These are phyloP conservation scores for Cyphomyrus discorhynchus DNA, from an alignment of 2,113 vertebrate genomes.

Conservation along the genomic window DNA sequence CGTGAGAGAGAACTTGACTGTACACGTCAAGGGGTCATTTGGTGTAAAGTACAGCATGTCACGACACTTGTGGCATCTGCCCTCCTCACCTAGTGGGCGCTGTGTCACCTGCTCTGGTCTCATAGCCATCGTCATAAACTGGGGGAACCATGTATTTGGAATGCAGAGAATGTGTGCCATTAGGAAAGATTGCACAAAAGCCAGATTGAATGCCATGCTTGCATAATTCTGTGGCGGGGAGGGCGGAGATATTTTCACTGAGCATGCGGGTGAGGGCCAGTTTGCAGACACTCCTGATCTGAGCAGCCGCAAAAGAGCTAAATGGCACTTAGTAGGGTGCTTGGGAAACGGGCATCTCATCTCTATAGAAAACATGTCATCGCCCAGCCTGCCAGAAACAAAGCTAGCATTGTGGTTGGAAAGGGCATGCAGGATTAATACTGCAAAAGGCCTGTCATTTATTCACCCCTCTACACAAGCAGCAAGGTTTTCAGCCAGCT, in stretches of 20 bases:
- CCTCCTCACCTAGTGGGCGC: background rate
- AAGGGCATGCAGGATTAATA: slow-evolving; percentile 47
- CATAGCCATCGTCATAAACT: background rate
- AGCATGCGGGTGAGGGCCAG: background rate
- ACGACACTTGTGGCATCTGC: background rate
- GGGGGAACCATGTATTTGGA: background rate
- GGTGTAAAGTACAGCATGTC: background rate
- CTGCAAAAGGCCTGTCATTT: slow-evolving; percentile 22
- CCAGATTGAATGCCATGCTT: background rate
- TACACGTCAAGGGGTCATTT: background rate
- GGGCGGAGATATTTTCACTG: background rate
- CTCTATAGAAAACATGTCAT: background rate
- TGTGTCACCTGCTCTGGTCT: background rate
- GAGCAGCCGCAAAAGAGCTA: background rate
- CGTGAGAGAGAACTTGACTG: background rate
- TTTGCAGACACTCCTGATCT: background rate
- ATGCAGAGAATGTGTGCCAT: background rate
- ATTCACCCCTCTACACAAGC: slow-evolving; percentile 28
- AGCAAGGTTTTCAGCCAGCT: slow-evolving; percentile 23
- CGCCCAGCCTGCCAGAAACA: slow-evolving; percentile 34
- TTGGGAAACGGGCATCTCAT: background rate
- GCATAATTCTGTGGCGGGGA: background rate
- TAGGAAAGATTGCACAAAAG: background rate
- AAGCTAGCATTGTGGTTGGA: slow-evolving; percentile 44
- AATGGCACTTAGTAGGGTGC: background rate